Conservation (phyloP, 1,140 invertebrate species). For the Archivesica marissinica region DNA sequence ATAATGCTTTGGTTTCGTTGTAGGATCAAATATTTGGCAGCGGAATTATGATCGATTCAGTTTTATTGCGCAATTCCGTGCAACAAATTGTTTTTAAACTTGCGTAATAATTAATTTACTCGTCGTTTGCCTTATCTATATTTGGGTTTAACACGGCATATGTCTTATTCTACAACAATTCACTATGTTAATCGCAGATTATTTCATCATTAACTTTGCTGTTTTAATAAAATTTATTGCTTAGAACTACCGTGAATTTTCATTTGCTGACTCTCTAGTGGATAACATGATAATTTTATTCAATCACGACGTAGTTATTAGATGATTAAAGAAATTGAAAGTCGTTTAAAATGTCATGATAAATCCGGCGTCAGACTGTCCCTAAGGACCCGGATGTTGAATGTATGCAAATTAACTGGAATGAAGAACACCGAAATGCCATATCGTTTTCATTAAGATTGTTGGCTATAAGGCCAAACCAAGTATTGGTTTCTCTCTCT, state of each 20-base stretch:
- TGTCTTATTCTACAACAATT: slow-evolving; percentile 12
- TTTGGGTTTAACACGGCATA: slow-evolving; percentile 32
- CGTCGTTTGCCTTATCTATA: slow-evolving; percentile 22
- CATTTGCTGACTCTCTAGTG: slow-evolving; percentile 15
- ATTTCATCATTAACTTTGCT: not conserved
- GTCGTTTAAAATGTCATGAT: slow-evolving; percentile 60
- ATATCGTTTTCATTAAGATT: slow-evolving; percentile 6
- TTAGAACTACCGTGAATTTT: slow-evolving; percentile 20
- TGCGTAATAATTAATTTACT: slow-evolving; percentile 7
- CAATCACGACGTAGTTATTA: slow-evolving; percentile 15
- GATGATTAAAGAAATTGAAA: slow-evolving; percentile 57
- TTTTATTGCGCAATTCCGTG: slow-evolving; percentile 7
- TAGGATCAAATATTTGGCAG: too few species aligned
- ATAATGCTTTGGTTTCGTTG: too few species aligned
- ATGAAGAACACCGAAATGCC: slow-evolving; percentile 16
- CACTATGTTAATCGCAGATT: slow-evolving; percentile 13
- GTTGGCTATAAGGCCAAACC: too few species aligned
- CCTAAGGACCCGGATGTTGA: slow-evolving; percentile 16
- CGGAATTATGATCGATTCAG: not conserved
- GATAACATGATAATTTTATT: slow-evolving; percentile 15
- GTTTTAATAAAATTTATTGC: slow-evolving; percentile 50
- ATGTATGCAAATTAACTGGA: slow-evolving; percentile 31
- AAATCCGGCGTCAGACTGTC: slow-evolving; percentile 44
- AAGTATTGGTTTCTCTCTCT: too few species aligned
- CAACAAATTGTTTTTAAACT: not conserved